These are phyloP conservation scores for Mesaphorura yosii DNA, from an alignment of 1,140 invertebrate genomes.

Conservation along the genomic window DNA sequence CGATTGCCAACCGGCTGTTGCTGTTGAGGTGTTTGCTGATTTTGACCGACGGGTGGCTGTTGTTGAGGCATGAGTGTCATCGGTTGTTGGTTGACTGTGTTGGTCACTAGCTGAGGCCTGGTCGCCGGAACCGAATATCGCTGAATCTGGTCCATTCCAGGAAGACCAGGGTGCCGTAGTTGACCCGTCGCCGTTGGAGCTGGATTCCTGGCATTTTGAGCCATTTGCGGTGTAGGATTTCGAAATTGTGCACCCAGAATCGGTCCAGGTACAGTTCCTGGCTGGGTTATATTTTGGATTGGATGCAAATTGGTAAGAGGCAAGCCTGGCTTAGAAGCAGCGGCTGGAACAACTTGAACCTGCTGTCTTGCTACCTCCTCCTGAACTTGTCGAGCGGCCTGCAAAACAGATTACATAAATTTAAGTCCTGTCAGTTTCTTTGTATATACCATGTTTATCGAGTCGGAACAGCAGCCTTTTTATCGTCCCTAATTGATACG, in stretches of 20 bases:
- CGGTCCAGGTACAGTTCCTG: slow-evolving; percentile 5
- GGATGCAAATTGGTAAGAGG: slow-evolving; percentile 5
- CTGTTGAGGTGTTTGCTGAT: slow-evolving; percentile 15
- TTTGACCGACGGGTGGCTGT: neutral
- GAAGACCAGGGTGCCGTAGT: slow-evolving; percentile 44
- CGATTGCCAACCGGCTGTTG: slow-evolving; percentile 5
- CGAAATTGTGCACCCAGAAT: slow-evolving; percentile 12
- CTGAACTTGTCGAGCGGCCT: slow-evolving; percentile 30
- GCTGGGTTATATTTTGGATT: slow-evolving; percentile 14
- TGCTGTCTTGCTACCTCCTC: slow-evolving; percentile 30
- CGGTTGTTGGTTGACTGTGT: slow-evolving; percentile 43
- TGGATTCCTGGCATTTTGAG: slow-evolving; percentile 37
- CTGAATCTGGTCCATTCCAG: slow-evolving; percentile 30
- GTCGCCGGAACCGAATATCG: slow-evolving; percentile 24
- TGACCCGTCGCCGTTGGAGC: slow-evolving; percentile 37
- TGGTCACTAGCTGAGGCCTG: slow-evolving; percentile 65
- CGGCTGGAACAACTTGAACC: slow-evolving; percentile 19
- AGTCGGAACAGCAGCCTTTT: no score
- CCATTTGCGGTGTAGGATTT: slow-evolving; percentile 27
- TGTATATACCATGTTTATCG: no score
- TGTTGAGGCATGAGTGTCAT: slow-evolving; percentile 38
- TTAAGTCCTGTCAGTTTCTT: no score
- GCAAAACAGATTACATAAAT: slow-evolving; percentile 4
- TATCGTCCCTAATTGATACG: no score
- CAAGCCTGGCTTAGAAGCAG: slow-evolving; percentile 8